Evolutionary conservation across 2,888 invertebrate species (phyloP).

Genomic region (Noctua comes): DNA sequence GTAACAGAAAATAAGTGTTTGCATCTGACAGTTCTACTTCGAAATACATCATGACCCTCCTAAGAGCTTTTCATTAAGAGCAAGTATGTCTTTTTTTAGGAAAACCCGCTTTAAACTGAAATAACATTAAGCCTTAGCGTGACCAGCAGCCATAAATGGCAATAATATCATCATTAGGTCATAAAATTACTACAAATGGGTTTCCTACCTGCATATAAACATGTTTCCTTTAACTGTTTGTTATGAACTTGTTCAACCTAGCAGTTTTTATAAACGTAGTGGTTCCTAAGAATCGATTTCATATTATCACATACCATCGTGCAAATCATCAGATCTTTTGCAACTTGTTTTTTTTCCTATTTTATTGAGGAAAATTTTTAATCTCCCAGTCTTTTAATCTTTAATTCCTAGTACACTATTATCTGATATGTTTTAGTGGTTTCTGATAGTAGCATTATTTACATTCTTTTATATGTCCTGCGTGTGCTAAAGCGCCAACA

Average conservation of each 20-base stretch:
- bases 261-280: neutral
- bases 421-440: constrained; percentile 39
- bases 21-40: neutral
- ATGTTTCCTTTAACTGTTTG: neutral
- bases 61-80: neutral
- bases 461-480: neutral
- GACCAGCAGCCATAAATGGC: neutral
- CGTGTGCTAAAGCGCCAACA: neutral
- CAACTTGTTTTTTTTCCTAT: constrained; percentile 18
- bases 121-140: constrained; percentile 1
- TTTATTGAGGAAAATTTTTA: constrained; percentile 28
- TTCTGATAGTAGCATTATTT: constrained; percentile 24
- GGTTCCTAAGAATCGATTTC: neutral
- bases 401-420: constrained; percentile 24
- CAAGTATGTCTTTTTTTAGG: neutral
- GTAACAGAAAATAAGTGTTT: neutral
- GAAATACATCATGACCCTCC: neutral
- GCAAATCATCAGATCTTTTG: neutral
- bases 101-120: neutral
- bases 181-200: constrained; percentile 17
- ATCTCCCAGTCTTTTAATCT: neutral
- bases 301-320: neutral
- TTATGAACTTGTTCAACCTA: neutral
- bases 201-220: neutral
- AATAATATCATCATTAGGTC: neutral